Base-by-base conservation (phyloP, 2,888 invertebrate genomes). In the Amaurobius ferox region DNA sequence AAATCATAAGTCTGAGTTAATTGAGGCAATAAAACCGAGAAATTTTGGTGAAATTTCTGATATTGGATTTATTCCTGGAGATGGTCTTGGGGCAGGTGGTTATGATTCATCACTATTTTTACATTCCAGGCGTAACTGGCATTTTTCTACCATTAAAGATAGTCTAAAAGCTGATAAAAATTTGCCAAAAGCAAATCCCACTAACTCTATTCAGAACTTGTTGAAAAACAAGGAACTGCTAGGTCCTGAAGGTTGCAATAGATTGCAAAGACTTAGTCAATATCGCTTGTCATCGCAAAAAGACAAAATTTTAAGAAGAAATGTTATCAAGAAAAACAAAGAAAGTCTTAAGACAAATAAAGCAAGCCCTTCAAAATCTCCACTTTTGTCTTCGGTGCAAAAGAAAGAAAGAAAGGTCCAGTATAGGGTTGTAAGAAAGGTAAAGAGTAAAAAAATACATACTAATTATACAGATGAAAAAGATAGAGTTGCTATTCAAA, bases 1-100 rank as follows among this genome's bases (percentile, higher is more conserved):
- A 3, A 68, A 55, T 70, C 76, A 91, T 23, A 94, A 94, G 89
- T 90, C 90, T 0, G 91, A 90, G 2, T 90, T 94, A 91, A 89
- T 93, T 3, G 90, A 91, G 70, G 91, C 93, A 0, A 87, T 92
- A 13, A 90, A 90, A 77, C 90, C 93, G 0, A 92, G 92, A 76
- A 90, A 90, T 0, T 90, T 92, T 0, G 91, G 92, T 0, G 92
- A 93, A 83, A 93, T 93, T 1, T 30, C 89, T 0, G 89, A 90
- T 7, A 90, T 91, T 61, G 95, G 95, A 0, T 90, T 91, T 6
- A 91, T 95, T 39, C 95, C 95, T 0, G 96, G 96, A 0, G 95
- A 96, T 91, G 92, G 92, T 3, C 91, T 93, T 78, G 95, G 95
- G 0, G 95, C 95, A 0, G 95, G 93, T 16, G 95, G 96, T 0